Evolutionary conservation across 2,888 invertebrate species (phyloP).

Genomic region (Clepsis dumicolana): DNA sequence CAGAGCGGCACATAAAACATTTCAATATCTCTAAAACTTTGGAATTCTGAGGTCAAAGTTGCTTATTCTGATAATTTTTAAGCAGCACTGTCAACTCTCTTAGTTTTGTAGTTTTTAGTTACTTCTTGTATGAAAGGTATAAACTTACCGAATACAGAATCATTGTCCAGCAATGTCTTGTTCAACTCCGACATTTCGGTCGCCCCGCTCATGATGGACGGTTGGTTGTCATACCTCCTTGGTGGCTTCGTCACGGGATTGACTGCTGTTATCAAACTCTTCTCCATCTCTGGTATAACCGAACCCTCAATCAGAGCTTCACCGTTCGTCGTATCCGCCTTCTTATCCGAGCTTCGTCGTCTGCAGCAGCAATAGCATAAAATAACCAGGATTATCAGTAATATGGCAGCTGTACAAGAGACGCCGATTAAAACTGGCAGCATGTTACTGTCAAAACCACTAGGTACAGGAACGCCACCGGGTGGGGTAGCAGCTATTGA

Average conservation of each 20-base stretch:
- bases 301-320: conserved; percentile 91
- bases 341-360: conserved; percentile 83
- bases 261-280: conserved; percentile 93
- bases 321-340: conserved; percentile 87
- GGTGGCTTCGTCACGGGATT: conserved; percentile 95
- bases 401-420: conserved; percentile 76
- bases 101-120: no score
- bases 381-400: conserved; percentile 80
- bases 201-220: conserved; percentile 89
- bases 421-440: conserved; percentile 84
- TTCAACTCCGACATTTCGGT: conserved; percentile 94
- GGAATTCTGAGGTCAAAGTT: no score
- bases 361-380: conserved; percentile 87
- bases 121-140: conserved; percentile 5
- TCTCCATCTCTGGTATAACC: conserved; percentile 93
- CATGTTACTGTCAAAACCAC: conserved; percentile 85
- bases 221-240: conserved; percentile 90
- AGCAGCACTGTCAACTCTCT: no score
- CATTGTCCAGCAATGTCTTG: conserved; percentile 92
- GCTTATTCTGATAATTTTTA: no score
- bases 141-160: conserved; percentile 91
- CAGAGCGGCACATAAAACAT: no score
- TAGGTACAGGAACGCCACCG: conserved; percentile 74
- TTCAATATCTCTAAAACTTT: no score
- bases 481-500: conserved; percentile 77